Evolutionary conservation across 2,797 vertebrate species (phyloP), one percentile per base, ranked within the genome.

Genomic region (Sebastiscus tertius): DNA sequence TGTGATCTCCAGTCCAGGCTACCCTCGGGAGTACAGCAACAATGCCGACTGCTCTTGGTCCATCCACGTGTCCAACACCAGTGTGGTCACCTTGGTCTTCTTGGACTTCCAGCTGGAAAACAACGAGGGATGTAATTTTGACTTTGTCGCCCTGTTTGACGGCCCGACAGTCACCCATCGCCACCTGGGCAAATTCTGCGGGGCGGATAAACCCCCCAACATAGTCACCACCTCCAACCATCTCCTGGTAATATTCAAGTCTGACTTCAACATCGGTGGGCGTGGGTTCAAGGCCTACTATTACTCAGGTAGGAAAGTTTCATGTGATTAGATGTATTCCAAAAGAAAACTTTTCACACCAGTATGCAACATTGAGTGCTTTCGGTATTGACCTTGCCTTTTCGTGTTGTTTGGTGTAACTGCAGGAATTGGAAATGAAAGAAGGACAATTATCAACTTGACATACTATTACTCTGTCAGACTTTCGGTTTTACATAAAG

Each of bases 201-300:
- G 98, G 18, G 92, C 90, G 4, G 10, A 94, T 46, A 92, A 79
- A 75, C 98, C 98, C 0, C 96, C 97, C 1, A 95, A 94, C 71
- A 94, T 90, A 0, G 24, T 97, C 84, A 98, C 98, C 22, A 96
- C 96, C 4, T 92, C 95, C 84, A 96, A 93, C 0, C 96, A 98
- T 83, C 95, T 99, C 31, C 95, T 98, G 29, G 81, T 99, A 13
- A 83, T 99, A 81, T 99, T 99, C 94, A 99, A 97, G 88, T 99
- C 98, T 0, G 98, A 99, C 89, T 99, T 98, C 84, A 99, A 99
- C 93, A 99, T 99, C 0, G 98, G 97, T 9, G 98, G 97, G 79
- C 95, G 96, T 56, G 99, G 99, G 36, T 99, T 99, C 93, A 99
- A 97, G 86, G 98, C 98, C 20, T 95, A 96, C 84, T 99, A 97